phyloP scores from a whole-genome alignment of 2,797 vertebrate genomes.

The Cyclura pinguis region DNA sequence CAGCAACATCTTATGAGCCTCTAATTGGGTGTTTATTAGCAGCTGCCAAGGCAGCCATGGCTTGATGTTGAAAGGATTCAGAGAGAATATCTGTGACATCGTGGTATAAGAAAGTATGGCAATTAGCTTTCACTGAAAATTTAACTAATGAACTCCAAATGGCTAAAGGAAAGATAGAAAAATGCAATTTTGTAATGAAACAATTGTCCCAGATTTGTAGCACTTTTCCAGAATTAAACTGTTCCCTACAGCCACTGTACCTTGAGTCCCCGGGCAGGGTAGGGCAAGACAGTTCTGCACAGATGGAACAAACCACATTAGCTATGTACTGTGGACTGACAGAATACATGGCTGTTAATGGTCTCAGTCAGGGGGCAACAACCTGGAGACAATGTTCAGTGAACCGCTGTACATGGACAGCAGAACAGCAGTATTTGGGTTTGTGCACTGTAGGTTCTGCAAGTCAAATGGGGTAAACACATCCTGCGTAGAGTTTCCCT shows the following conservation, averaged over 20 bases:
- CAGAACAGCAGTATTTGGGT: neutral
- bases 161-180: too few relatives aligned
- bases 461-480: neutral
- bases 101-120: too few relatives aligned
- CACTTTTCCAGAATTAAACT: neutral
- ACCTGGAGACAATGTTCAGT: too few relatives aligned
- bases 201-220: neutral
- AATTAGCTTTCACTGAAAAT: too few relatives aligned
- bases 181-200: neutral
- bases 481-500: too few relatives aligned
- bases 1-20: too few relatives aligned
- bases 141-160: too few relatives aligned
- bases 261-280: neutral
- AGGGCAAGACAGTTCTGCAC: neutral
- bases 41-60: too few relatives aligned
- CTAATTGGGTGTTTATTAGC: too few relatives aligned
- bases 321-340: neutral
- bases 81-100: too few relatives aligned
- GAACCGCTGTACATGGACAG: neutral
- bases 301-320: neutral
- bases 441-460: neutral
- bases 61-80: too few relatives aligned
- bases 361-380: neutral
- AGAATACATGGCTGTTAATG: neutral
- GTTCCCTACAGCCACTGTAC: neutral